Base-by-base conservation (phyloP, 2,113 vertebrate genomes). In the Merops nubicus region DNA sequence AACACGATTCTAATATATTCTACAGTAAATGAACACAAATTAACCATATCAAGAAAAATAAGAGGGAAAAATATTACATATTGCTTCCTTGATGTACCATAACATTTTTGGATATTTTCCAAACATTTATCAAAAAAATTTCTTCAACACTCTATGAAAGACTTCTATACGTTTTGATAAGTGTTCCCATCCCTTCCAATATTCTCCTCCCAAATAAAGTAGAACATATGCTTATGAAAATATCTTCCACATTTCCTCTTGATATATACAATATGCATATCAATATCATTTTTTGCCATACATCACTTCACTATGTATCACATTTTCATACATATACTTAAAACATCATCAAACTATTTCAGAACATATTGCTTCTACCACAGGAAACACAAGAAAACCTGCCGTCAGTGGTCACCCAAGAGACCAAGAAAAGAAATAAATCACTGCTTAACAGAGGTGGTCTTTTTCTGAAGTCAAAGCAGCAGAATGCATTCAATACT, bases 41-140 rank as follows among this genome's bases (percentile, higher is more conserved):
- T 88, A 96, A 80, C 7, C 13, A 57, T 73, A 85, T 62, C 80
- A 92, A 76, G 77, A 83, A 85, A 77, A 87, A 68, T 67, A 79
- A 69, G 17, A 12, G 12, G 9, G 36, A 5, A 64, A 79, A 80
- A 72, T 21, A 25, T 45, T 91, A 51, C 59, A 50, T 77, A 80
- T 88, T 90, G 9, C 63, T 84, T 86, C 57, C 28, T 93, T 95
- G 73, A 91, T 75, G 38, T 79, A 77, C 25, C 11, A 28, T 93
- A 93, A 63, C 47, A 80, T 54, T 95, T 89, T 73, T 60, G 65
- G 81, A 76, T 85, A 85, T 93, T 96, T 96, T 95, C 82, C 88
- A 94, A 96, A 93, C 59, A 70, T 65, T 94, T 95, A 93, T 90
- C 78, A 96, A 75, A 95, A 93, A 95, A 96, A 88, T 60, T 85